These are phyloP conservation scores for Mesembrinibis cayennensis DNA, from an alignment of 2,113 vertebrate species.

Conservation along the genomic window DNA sequence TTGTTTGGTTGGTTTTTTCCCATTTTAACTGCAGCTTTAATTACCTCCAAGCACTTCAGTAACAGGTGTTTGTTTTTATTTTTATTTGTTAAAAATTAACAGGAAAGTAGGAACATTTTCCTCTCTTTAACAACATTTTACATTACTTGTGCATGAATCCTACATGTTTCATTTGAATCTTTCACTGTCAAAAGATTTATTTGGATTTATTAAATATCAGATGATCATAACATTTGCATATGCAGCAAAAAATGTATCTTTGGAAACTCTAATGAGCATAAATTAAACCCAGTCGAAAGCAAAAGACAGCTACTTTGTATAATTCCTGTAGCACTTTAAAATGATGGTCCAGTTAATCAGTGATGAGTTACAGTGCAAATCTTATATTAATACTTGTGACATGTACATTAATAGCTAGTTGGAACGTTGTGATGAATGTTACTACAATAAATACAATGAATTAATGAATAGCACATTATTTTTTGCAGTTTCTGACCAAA, in stretches of 20 bases:
- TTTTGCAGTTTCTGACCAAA: not conserved
- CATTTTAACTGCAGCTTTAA: not conserved
- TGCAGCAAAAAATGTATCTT: constrained; percentile 1
- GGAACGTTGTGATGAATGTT: constrained; percentile 1
- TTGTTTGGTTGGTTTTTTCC: not conserved
- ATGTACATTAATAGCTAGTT: constrained; percentile 29
- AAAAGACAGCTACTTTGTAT: constrained; percentile 8
- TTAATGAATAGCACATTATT: not conserved
- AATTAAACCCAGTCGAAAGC: not conserved
- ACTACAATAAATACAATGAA: not conserved
- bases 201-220: constrained; percentile 19
- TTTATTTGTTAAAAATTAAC: not conserved
- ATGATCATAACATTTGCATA: not conserved
- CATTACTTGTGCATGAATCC: not conserved
- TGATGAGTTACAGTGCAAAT: constrained; percentile 4
- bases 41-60: not conserved
- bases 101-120: not conserved
- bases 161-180: not conserved
- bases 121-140: not conserved
- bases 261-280: constrained; percentile 9
- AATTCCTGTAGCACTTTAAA: constrained; percentile 21
- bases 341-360: constrained; percentile 16
- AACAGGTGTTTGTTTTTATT: not conserved
- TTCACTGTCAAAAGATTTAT: not conserved
- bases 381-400: not conserved